Evolutionary conservation across 1,140 invertebrate genomes (phyloP).

Genomic region (Pollicipes pollicipes): DNA sequence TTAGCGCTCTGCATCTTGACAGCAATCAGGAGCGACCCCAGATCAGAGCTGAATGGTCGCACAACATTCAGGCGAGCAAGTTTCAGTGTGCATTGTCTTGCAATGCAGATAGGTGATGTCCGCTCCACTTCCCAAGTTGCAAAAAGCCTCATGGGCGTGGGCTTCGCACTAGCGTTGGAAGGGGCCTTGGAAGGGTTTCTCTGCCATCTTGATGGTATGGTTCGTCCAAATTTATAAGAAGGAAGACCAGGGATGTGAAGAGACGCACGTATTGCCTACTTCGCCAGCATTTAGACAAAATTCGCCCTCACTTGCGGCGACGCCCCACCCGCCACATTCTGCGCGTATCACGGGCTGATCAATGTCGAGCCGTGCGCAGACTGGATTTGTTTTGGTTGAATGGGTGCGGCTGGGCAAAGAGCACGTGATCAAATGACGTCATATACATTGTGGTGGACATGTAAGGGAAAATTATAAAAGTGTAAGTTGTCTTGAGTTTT

Average conservation of each 20-base stretch:
- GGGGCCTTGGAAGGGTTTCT: not conserved
- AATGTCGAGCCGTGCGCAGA: not conserved
- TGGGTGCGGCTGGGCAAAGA: too few species aligned
- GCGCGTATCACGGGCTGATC: not conserved
- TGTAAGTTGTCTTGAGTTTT: too few species aligned
- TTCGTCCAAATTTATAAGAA: not conserved
- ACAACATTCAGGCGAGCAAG: constrained; percentile 67
- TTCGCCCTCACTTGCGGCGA: too few species aligned
- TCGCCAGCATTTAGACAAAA: too few species aligned
- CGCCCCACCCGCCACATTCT: too few species aligned
- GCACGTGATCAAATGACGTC: not conserved
- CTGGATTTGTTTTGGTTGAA: not conserved
- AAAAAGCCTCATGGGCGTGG: constrained; percentile 92
- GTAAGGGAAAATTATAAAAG: too few species aligned
- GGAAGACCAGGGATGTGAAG: not conserved
- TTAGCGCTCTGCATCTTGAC: constrained; percentile 93
- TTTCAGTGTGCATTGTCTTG: constrained; percentile 84
- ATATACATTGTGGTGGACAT: too few species aligned
- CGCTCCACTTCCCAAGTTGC: constrained; percentile 95
- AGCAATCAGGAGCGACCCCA: constrained; percentile 72
- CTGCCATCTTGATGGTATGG: not conserved
- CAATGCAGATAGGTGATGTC: constrained; percentile 88
- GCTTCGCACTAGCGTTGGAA: constrained; percentile 35
- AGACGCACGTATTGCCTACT: too few species aligned
- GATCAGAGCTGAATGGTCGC: constrained; percentile 62